Evolutionary conservation across 1,140 invertebrate genomes (phyloP), one percentile per base, ranked within the genome.

Genomic region (Drosophila suzukii): DNA sequence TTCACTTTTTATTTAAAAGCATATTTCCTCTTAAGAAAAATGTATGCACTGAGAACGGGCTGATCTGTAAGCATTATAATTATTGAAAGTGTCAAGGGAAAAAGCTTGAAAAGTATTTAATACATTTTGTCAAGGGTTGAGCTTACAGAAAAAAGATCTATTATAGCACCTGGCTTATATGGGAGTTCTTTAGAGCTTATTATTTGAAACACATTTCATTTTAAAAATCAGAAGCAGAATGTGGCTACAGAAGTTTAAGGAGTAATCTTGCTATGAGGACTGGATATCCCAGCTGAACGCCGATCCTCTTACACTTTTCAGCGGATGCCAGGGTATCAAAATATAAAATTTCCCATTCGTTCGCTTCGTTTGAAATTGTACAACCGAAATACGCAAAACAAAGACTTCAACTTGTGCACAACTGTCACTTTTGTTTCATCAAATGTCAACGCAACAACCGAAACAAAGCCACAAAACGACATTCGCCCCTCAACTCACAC

Each of bases 341-440:
- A 75, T 83, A 78, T 83, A 72, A 70, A 79, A 88, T 73, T 88
- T 79, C 55, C 65, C 61, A 82, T 81, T 78, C 60, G 63, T n/a
- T 61, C 44, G 38, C 24, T 62, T 73, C 54, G 77, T 71, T 84
- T 83, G 66, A 81, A 81, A 81, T 77, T 73, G 66, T 66, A 65
- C 58, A 71, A 78, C 63, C 68, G 41, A 63, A 78, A 82, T 62
- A 78, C 70, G 70, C 75, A 89, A 80, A 77, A 89, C 80, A 90
- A 89, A 81, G 84, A 89, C 85, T 73, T 89, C 85, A 89, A 84
- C 85, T 89, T 89, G 67, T 72, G 85, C 81, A 67, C 84, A 89
- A 89, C 85, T 89, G 84, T 90, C 84, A 90, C 85, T 89, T 89
- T 90, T 89, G 80, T 89, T 89, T 89, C 85, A 85, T 89, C 84